Percentiles rank a stretch among this genome's conserved stretches.
These are phyloP conservation scores for Hydroisotoma schaefferi DNA, from an alignment of 2,888 invertebrate genomes.

Conservation along the genomic window DNA sequence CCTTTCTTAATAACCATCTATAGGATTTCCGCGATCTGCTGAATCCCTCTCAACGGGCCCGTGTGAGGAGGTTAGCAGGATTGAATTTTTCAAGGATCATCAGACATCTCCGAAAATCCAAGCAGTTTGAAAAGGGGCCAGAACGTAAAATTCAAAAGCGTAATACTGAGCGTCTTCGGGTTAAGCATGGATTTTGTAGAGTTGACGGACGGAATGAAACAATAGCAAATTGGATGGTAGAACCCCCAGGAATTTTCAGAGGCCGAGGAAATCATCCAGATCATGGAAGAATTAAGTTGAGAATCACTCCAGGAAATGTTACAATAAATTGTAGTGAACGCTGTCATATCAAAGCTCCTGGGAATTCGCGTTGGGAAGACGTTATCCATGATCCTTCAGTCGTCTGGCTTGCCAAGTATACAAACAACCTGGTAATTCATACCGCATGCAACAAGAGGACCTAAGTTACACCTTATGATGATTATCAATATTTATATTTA, in stretches of 20 bases:
- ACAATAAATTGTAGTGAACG: not conserved
- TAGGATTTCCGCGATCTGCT: slow-evolving; percentile 2
- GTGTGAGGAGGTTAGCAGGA: not conserved
- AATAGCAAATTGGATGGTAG: not conserved
- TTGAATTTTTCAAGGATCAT: not conserved
- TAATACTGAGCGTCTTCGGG: not conserved
- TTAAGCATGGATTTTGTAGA: not conserved
- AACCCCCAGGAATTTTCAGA: slow-evolving; percentile 5
- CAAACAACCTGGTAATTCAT: slow-evolving; percentile 9
- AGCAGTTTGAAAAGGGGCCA: not conserved
- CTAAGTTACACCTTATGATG: no score
- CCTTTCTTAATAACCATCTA: not conserved
- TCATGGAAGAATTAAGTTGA: slow-evolving; percentile 4
- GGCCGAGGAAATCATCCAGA: not conserved
- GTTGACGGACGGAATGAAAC: not conserved
- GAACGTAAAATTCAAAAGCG: not conserved
- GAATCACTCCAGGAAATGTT: slow-evolving; percentile 1
- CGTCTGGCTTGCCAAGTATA: slow-evolving; percentile 2
- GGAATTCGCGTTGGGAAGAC: not conserved
- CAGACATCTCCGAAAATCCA: not conserved
- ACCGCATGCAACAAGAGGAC: no score
- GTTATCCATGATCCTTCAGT: not conserved
- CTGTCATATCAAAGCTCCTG: not conserved
- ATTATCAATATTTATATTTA: no score
- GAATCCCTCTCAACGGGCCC: not conserved